Evolutionary conservation across 2,888 invertebrate species (phyloP).

Genomic region (Uloborus plumipes): DNA sequence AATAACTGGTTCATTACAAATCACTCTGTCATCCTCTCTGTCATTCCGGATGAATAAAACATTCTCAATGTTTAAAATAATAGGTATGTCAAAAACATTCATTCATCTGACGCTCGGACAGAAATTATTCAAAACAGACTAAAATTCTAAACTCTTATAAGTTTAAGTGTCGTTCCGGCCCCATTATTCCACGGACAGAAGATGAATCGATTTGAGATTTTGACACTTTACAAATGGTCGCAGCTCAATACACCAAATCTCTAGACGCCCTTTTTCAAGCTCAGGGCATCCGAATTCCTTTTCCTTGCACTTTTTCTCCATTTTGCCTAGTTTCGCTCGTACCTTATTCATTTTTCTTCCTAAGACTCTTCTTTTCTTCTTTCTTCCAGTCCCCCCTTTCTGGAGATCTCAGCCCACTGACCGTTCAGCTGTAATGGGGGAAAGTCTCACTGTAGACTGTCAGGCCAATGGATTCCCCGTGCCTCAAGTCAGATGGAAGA

Average conservation of each 20-base stretch:
- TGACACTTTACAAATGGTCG: slow-evolving; percentile 60
- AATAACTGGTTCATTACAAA: too few relatives aligned
- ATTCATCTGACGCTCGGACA: too few relatives aligned
- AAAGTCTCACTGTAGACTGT: slow-evolving; percentile 68
- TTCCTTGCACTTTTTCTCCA: slow-evolving; percentile 12
- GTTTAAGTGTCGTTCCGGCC: slow-evolving; percentile 10
- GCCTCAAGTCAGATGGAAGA: slow-evolving; percentile 69
- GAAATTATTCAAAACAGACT: too few relatives aligned
- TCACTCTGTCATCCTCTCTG: too few relatives aligned
- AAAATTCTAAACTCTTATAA: too few relatives aligned
- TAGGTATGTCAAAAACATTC: too few relatives aligned
- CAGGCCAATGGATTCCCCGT: slow-evolving; percentile 69
- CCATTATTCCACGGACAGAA: slow-evolving; percentile 46
- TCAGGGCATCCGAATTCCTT: slow-evolving; percentile 27
- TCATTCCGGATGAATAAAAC: too few relatives aligned
- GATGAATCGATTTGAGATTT: slow-evolving; percentile 43
- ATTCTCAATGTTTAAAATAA: too few relatives aligned
- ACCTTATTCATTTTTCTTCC: slow-evolving; percentile 28
- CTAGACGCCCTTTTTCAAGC: slow-evolving; percentile 33
- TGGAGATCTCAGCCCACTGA: slow-evolving; percentile 72
- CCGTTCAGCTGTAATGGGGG: slow-evolving; percentile 70
- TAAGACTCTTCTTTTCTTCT: slow-evolving; percentile 11
- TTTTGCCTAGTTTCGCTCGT: slow-evolving; percentile 35
- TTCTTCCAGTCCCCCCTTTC: slow-evolving; percentile 70
- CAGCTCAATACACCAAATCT: slow-evolving; percentile 28